Evolutionary conservation across 2,888 invertebrate genomes (phyloP), one percentile per base, ranked within the genome.

Genomic region (Tuta absoluta): DNA sequence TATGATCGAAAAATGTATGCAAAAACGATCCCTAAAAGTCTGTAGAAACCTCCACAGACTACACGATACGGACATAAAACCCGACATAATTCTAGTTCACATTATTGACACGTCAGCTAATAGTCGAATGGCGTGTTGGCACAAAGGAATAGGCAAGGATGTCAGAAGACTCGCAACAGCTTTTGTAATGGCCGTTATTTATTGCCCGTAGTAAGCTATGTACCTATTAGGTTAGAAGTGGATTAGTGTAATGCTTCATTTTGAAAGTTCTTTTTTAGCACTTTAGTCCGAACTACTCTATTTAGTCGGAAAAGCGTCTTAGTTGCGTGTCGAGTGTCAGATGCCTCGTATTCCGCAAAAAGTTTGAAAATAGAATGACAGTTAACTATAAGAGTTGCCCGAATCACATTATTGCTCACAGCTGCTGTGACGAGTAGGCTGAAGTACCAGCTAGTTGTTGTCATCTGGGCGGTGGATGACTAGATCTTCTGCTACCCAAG

Each of bases 101-200:
- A 75, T 75, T 84, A 85, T 84, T 84, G 84, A 84, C 82, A 81
- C 79, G 80, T 82, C 73, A 76, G 68, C 72, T 87, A 86, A 87
- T 86, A 77, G 82, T 65, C 63, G 68, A 67, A 84, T 87, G 74
- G 87, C 87, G 87, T 87, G 87, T 72, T 67, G 51, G 45, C 58
- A 80, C 81, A 79, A 82, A 82, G 81, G 77, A 79, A 81, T 41
- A 72, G 73, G 74, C 73, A 72, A 72, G 70, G 72, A 79, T 75
- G 76, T 78, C 77, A 79, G 64, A 66, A 69, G 67, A 49, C 64
- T 66, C 70, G 70, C 33, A 72, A 73, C 67, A 66, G 67, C 67
- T 57, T 56, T 67, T 69, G 68, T 72, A 69, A 66, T 57, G 63
- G 65, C 19, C 5, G 49, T 68, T 66, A 68, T 67, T 69, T 68